phyloP scores from a whole-genome alignment of 2,797 vertebrate species.

The Amazona ochrocephala region DNA sequence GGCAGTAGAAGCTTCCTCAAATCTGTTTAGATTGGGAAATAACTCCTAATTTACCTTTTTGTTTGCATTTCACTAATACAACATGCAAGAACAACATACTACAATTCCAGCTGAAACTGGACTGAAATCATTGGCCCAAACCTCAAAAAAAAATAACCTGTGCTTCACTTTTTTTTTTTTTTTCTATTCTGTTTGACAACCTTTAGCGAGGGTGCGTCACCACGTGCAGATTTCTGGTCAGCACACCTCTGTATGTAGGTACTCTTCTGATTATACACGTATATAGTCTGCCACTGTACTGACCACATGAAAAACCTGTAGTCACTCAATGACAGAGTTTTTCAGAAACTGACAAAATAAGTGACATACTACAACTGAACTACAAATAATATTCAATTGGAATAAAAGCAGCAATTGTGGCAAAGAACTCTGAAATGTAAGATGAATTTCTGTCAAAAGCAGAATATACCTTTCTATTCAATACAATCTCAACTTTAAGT shows the following conservation, averaged over 20 bases:
- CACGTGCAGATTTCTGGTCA: background rate
- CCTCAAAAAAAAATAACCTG: background rate
- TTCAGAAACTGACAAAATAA: background rate
- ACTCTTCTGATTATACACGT: background rate
- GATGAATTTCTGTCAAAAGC: fast-evolving
- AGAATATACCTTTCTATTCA: background rate
- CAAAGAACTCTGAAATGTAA: background rate
- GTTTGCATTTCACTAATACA: background rate
- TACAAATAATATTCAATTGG: background rate
- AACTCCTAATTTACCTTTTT: background rate
- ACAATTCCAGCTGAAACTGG: background rate
- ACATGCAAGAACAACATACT: background rate
- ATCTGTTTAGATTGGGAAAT: background rate
- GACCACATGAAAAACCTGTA: background rate
- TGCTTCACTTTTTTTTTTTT: background rate
- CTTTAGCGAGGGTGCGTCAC: background rate
- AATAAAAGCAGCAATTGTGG: background rate
- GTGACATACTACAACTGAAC: background rate
- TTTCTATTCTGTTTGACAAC: background rate
- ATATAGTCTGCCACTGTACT: background rate
- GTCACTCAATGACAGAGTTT: background rate
- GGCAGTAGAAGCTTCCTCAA: background rate
- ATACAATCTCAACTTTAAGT: background rate
- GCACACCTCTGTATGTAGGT: background rate
- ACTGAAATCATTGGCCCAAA: background rate